Evolutionary conservation across 2,888 invertebrate species (phyloP).

Genomic region (Rambutsinella grinnellia): DNA sequence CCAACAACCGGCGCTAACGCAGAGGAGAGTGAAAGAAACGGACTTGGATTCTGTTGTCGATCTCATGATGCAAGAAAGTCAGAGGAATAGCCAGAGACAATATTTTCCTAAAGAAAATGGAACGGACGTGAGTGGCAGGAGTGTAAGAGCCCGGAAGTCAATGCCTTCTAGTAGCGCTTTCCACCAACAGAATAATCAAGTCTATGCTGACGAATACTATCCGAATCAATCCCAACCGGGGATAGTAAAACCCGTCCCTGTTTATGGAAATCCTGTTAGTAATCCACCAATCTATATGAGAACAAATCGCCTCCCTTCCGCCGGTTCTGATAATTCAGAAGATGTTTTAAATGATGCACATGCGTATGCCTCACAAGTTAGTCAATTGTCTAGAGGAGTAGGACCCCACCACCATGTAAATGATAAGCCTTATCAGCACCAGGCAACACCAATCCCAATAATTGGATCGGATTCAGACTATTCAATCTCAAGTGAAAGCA

Average conservation of each 20-base stretch:
- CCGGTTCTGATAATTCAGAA: conserved; percentile 23
- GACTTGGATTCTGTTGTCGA: conserved; percentile 35
- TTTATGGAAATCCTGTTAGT: conserved; percentile 16
- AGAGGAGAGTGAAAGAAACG: conserved; percentile 20
- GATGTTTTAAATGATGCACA: conserved; percentile 41
- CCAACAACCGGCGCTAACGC: conserved; percentile 24
- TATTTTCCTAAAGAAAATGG: too few species aligned
- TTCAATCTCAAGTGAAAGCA: too few species aligned
- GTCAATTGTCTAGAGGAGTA: conserved; percentile 14
- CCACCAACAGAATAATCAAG: conserved; percentile 11
- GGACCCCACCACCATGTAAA: not conserved
- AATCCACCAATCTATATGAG: not conserved
- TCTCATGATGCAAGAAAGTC: too few species aligned
- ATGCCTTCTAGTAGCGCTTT: not conserved
- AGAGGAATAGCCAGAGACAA: too few species aligned
- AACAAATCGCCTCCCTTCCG: not conserved
- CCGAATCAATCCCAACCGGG: too few species aligned
- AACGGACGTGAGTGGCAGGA: too few species aligned
- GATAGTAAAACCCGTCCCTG: conserved; percentile 38
- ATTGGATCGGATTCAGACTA: conserved; percentile 14
- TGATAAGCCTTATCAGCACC: conserved; percentile 22
- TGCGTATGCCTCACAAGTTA: conserved; percentile 47
- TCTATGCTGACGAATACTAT: conserved; percentile 39
- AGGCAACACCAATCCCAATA: conserved; percentile 20
- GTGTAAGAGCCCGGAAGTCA: conserved; percentile 6